These are phyloP conservation scores for Solenodon paradoxus DNA, from an alignment of 2,113 vertebrate species.

Conservation along the genomic window DNA sequence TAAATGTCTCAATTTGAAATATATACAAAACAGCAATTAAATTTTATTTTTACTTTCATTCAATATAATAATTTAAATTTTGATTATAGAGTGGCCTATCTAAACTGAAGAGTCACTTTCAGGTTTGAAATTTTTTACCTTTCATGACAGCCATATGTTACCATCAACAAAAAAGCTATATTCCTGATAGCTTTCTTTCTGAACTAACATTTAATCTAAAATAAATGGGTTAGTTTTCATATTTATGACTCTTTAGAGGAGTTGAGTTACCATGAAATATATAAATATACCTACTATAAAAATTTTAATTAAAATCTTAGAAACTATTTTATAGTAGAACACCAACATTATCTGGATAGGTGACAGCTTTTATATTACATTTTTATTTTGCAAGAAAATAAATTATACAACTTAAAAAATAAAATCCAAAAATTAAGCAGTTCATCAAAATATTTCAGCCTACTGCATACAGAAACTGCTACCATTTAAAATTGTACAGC, in stretches of 20 bases:
- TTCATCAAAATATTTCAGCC: slow-evolving; percentile 90
- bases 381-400: slow-evolving; percentile 97
- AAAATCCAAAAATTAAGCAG: slow-evolving; percentile 89
- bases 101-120: background rate
- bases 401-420: slow-evolving; percentile 95
- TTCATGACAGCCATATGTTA: background rate
- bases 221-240: slow-evolving; percentile 19
- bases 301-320: slow-evolving; percentile 6
- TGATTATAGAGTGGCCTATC: background rate
- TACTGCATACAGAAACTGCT: slow-evolving; percentile 88
- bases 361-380: slow-evolving; percentile 87
- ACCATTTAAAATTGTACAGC: slow-evolving; percentile 85
- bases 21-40: background rate
- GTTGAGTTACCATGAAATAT: background rate
- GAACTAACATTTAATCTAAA: slow-evolving; percentile 9
- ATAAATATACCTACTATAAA: slow-evolving; percentile 8
- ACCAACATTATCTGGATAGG: slow-evolving; percentile 75
- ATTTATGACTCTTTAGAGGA: background rate
- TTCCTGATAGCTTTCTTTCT: background rate
- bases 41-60: background rate
- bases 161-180: background rate
- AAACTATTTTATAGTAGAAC: slow-evolving; percentile 62
- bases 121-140: background rate
- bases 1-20: no score
- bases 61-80: background rate